Evolutionary conservation across 2,797 vertebrate species (phyloP).

Genomic region (Uromys caudimaculatus): DNA sequence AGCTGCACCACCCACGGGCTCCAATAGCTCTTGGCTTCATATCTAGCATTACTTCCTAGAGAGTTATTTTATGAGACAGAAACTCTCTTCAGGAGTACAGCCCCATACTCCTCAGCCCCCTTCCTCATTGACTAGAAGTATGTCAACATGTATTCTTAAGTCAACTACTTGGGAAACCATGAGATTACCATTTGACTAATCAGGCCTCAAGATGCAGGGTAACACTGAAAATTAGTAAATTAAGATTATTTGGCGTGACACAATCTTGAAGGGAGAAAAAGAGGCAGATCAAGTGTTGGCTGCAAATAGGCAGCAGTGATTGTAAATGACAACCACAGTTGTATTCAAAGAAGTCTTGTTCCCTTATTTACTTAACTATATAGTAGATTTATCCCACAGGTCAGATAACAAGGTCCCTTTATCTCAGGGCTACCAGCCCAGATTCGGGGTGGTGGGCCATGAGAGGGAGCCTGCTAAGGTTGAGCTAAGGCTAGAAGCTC

Average conservation of each 20-base stretch:
- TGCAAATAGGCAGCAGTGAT: background rate
- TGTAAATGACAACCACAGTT: background rate
- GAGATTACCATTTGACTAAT: background rate
- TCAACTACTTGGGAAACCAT: background rate
- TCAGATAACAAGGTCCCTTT: background rate
- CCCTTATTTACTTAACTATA: background rate
- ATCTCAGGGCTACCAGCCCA: background rate
- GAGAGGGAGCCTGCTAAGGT: no score
- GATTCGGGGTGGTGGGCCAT: no score
- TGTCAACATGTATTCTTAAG: background rate
- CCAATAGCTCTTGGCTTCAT: background rate
- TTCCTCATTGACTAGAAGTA: background rate
- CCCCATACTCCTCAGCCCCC: background rate
- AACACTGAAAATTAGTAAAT: background rate
- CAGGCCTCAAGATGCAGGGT: background rate
- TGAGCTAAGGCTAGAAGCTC: no score
- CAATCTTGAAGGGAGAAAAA: background rate
- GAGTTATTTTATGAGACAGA: slow-evolving; percentile 4
- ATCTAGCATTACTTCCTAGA: background rate
- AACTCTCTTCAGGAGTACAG: background rate
- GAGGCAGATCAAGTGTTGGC: background rate
- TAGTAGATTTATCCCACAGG: background rate
- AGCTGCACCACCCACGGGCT: background rate
- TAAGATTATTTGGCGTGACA: background rate
- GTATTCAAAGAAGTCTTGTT: background rate